Conservation (phyloP, 2,797 vertebrate species). For the Sebastes cheni region DNA sequence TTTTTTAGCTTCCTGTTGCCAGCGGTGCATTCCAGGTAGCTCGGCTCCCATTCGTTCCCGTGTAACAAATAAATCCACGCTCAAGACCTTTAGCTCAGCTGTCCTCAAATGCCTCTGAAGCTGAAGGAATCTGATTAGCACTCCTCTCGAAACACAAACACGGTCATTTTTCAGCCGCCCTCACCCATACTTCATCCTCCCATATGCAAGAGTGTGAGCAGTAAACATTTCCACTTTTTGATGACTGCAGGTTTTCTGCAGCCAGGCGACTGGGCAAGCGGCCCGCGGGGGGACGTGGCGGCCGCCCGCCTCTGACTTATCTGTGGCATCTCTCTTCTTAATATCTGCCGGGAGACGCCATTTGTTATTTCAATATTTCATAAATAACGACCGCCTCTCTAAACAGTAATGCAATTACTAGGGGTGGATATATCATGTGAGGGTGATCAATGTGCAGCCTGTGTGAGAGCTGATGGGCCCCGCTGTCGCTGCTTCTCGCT, state of each 20-base stretch:
- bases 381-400: constrained; percentile 78
- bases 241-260: constrained; percentile 82
- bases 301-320: constrained; percentile 73
- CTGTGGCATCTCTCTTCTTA: constrained; percentile 79
- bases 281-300: constrained; percentile 52
- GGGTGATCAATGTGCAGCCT: constrained; percentile 66
- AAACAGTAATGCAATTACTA: constrained; percentile 76
- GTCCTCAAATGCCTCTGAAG: constrained; percentile 68
- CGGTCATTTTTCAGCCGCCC: constrained; percentile 75
- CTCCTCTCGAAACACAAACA: constrained; percentile 77
- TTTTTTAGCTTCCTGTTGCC: constrained; percentile 6
- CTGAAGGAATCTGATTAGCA: constrained; percentile 78
- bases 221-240: constrained; percentile 86
- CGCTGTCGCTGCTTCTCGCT: constrained; percentile 24
- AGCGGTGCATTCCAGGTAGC: constrained; percentile 16
- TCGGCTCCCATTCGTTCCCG: constrained; percentile 12
- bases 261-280: constrained; percentile 73
- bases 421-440: constrained; percentile 69
- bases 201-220: constrained; percentile 65
- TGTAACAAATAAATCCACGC: constrained; percentile 49
- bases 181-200: constrained; percentile 62
- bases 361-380: constrained; percentile 84
- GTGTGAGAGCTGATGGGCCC: constrained; percentile 46
- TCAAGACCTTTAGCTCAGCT: constrained; percentile 46
- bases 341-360: constrained; percentile 73